A percentile compares a stretch with the other conserved stretches of the same genome.
Conservation (phyloP, 1,140 invertebrate species). For the Drosophila baimaii region DNA sequence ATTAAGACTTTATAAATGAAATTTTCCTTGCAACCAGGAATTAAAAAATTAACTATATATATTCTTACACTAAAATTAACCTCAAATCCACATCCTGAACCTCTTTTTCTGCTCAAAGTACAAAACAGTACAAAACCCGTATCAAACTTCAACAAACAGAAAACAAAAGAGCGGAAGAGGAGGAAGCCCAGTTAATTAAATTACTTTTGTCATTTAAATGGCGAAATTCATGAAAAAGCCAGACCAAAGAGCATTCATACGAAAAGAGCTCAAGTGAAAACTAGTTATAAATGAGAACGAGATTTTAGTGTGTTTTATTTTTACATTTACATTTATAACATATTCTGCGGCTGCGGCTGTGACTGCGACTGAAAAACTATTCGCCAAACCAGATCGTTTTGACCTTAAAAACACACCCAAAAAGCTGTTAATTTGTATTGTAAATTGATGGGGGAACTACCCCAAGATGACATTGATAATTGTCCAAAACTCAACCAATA, state of each 20-base stretch:
- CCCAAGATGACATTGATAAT: slow-evolving; percentile 26
- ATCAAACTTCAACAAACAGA: background rate
- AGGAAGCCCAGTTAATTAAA: slow-evolving; percentile 24
- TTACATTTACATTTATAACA: slow-evolving; percentile 50
- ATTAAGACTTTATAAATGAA: background rate
- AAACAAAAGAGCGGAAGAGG: slow-evolving; percentile 36
- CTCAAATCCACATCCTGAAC: background rate
- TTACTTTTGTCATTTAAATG: slow-evolving; percentile 46
- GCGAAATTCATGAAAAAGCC: slow-evolving; percentile 18
- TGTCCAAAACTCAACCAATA: background rate
- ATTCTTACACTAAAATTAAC: too few species aligned
- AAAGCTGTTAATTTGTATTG: slow-evolving; percentile 43
- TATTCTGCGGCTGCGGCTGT: slow-evolving; percentile 19
- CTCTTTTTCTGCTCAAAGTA: background rate
- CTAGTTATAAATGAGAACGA: slow-evolving; percentile 47
- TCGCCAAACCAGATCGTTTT: slow-evolving; percentile 44
- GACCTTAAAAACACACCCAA: slow-evolving; percentile 52
- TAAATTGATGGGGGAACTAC: slow-evolving; percentile 31
- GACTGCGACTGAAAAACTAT: slow-evolving; percentile 7
- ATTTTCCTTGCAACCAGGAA: too few species aligned
- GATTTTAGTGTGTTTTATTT: slow-evolving; percentile 10
- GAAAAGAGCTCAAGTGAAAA: slow-evolving; percentile 47
- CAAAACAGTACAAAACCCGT: too few species aligned
- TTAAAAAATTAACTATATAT: too few species aligned
- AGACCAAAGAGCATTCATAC: slow-evolving; percentile 8